A percentile compares a stretch with the other conserved stretches of the same genome.
These are phyloP conservation scores for Cyprinodon brontotheroides DNA, from an alignment of 2,113 vertebrate species.

Conservation along the genomic window DNA sequence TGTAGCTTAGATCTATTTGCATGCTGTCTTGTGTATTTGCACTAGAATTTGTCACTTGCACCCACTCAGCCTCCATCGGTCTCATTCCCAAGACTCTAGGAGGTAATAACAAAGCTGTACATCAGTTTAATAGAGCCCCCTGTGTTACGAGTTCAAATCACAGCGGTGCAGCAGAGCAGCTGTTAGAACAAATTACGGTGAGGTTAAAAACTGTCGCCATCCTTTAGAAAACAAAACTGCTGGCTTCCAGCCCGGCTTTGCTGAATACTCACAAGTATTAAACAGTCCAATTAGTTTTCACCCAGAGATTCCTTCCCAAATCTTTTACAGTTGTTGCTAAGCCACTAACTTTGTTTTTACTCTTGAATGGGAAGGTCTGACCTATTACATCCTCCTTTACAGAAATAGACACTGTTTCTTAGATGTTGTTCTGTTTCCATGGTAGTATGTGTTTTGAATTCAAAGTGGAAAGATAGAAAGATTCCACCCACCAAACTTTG, in stretches of 20 bases:
- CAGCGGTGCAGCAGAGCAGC: constrained; percentile 12
- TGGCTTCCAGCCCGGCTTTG: constrained; percentile 38
- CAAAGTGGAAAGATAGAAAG: background rate
- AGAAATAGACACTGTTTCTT: constrained; percentile 16
- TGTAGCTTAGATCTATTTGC: background rate
- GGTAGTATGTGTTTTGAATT: constrained; percentile 18
- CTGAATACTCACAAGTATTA: constrained; percentile 37
- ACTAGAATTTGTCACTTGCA: background rate
- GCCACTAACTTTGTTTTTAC: constrained; percentile 7
- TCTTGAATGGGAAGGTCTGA: constrained; percentile 42
- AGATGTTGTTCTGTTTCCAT: constrained; percentile 9
- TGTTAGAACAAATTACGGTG: constrained; percentile 18
- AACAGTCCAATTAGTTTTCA: constrained; percentile 47
- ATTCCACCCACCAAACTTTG: background rate
- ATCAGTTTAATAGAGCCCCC: constrained; percentile 24
- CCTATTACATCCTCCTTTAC: constrained; percentile 9
- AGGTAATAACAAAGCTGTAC: constrained; percentile 24
- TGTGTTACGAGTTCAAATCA: constrained; percentile 15
- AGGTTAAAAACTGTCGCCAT: constrained; percentile 26
- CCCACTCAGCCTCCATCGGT: constrained; percentile 13
- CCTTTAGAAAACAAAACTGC: constrained; percentile 42
- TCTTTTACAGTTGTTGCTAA: constrained; percentile 39
- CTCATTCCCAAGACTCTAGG: constrained; percentile 28
- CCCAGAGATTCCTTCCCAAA: constrained; percentile 30
- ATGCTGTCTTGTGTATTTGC: constrained; percentile 2